Evolutionary conservation across 2,113 vertebrate species (phyloP).

Genomic region (Psophia crepitans): DNA sequence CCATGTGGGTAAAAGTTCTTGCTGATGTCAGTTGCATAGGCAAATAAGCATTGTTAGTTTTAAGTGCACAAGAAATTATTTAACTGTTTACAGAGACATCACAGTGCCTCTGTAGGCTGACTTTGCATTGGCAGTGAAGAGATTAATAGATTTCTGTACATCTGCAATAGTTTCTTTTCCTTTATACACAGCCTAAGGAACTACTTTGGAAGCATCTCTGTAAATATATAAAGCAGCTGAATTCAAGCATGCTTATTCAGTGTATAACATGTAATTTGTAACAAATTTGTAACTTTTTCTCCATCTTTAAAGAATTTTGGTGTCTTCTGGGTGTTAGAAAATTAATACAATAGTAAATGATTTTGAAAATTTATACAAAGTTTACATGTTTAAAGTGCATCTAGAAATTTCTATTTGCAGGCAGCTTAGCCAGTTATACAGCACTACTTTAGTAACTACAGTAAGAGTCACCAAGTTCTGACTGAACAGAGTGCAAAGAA

Average conservation of each 20-base stretch:
- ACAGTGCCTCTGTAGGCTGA: not conserved
- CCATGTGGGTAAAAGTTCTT: not conserved
- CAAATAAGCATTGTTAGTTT: not conserved
- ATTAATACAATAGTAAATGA: not conserved
- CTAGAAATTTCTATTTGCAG: not conserved
- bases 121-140: not conserved
- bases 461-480: not conserved
- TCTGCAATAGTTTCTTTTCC: not conserved
- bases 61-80: not conserved
- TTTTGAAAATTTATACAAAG: not conserved
- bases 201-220: not conserved
- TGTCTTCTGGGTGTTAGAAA: not conserved
- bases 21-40: not conserved
- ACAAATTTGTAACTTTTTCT: not conserved
- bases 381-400: not conserved
- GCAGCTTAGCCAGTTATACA: not conserved
- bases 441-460: not conserved
- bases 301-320: not conserved
- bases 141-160: not conserved
- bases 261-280: fast-evolving
- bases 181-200: not conserved
- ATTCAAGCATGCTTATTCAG: not conserved
- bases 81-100: not conserved
- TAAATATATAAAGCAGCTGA: not conserved
- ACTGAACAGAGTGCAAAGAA: not conserved